Evolutionary conservation across 2,888 invertebrate species (phyloP), one percentile per base, ranked within the genome.

Genomic region (Lepidochrysops patricia): DNA sequence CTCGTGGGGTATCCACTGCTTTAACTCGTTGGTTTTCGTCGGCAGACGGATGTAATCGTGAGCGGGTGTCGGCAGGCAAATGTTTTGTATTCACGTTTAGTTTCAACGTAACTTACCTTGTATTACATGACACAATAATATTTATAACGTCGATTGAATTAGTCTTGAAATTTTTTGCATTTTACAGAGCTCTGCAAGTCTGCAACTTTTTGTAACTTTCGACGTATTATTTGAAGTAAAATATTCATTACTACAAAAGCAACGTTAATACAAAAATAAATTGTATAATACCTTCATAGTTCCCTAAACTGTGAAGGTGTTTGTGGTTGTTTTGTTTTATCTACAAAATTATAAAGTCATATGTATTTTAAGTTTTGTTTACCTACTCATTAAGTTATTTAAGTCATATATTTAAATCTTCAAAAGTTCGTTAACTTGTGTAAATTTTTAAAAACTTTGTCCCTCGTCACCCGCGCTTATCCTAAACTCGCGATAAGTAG

Each of bases 41-140:
- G 54, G 54, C 4, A 54, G 54, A 12, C 15, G 54, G 54, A 54
- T 29, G 32, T 54, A 32, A 54, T 54, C 29, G 29, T n/a, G 54
- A 19, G 29, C 54, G 54, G 37, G 37, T n/a, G n/a, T n/a, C n/a
- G n/a, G 52, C 19, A n/a, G 27, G 54, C 52, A 27, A 54, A 54
- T 54, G 54, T 54, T 29, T 54, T 54, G 52, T 52, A 27, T 13
- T 52, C 52, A 52, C 52, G n/a, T 43, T 43, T 43, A 19, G 43
- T 43, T 43, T 43, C 9, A 43, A 15, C 19, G 19, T 3, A 4
- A 23, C 43, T 43, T 19, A 43, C 43, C 19, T 7, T 37, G 13
- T 37, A 13, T 2, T 2, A n/a, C n/a, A n/a, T n/a, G n/a, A n/a
- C n/a, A n/a, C n/a, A n/a, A n/a, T n/a, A n/a, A n/a, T n/a, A 23